phyloP scores from a whole-genome alignment of 2,113 vertebrate species.

The Pogonocichla stellata region DNA sequence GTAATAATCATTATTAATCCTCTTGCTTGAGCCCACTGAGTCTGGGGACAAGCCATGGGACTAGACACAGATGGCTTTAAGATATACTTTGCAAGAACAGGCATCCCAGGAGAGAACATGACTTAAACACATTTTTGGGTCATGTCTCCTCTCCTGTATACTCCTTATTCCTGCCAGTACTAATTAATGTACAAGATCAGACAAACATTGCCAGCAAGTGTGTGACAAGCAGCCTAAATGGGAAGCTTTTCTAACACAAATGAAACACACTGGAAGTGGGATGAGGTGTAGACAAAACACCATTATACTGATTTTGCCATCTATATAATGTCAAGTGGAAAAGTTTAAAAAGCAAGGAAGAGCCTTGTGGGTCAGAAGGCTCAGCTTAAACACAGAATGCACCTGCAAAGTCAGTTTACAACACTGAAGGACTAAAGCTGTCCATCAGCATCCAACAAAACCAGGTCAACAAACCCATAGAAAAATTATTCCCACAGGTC shows the following conservation, averaged over 20 bases:
- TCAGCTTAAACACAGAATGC: neutral
- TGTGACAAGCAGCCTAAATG: conserved; percentile 25
- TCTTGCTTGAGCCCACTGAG: neutral
- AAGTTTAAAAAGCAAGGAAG: neutral
- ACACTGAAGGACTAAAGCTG: neutral
- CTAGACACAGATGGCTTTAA: neutral
- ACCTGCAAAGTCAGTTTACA: neutral
- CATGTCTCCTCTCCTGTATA: conserved; percentile 9
- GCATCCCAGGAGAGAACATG: neutral
- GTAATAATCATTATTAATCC: neutral
- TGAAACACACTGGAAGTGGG: neutral
- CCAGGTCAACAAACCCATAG: fast-evolving
- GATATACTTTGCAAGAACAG: neutral
- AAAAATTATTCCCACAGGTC: neutral
- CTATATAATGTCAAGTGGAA: neutral
- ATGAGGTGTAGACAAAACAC: neutral
- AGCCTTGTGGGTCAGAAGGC: neutral
- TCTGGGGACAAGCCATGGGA: neutral
- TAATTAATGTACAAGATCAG: conserved; percentile 33
- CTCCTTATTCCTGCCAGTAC: conserved; percentile 23
- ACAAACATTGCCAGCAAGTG: neutral
- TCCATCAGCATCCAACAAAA: neutral
- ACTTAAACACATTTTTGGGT: conserved; percentile 27
- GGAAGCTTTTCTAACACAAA: neutral
- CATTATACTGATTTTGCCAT: neutral